Percentiles rank a stretch among this genome's conserved stretches.
These are phyloP conservation scores for Diabrotica balteata DNA, from an alignment of 2,888 invertebrate species.

Conservation along the genomic window DNA sequence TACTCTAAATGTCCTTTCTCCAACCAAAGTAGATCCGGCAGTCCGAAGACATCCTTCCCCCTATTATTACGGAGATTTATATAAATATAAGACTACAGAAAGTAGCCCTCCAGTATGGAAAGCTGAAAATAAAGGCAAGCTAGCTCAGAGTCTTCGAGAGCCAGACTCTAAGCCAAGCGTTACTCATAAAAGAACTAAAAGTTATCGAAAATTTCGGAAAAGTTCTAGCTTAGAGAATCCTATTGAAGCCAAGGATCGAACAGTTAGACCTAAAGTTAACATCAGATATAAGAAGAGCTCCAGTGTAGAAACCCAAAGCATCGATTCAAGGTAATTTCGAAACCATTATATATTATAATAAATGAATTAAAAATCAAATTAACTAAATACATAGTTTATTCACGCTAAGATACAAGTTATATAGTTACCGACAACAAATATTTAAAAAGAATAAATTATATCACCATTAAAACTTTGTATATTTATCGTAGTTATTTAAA, in stretches of 20 bases:
- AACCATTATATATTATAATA: no score
- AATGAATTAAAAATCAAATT: no score
- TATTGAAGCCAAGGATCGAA: conserved; percentile 44
- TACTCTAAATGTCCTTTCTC: conserved; percentile 61
- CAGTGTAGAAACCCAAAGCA: conserved; percentile 77
- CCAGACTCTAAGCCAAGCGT: conserved; percentile 39
- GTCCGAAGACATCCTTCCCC: conserved; percentile 77
- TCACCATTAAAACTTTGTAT: no score
- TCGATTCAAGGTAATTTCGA: conserved; percentile 59
- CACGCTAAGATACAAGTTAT: no score
- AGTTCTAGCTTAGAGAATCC: conserved; percentile 52
- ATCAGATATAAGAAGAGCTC: conserved; percentile 72
- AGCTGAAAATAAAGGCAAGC: conserved; percentile 28
- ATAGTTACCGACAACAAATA: no score
- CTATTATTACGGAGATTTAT: conserved; percentile 83
- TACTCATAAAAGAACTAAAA: conserved; percentile 34
- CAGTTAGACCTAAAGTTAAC: conserved; percentile 53
- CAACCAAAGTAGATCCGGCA: conserved; percentile 62
- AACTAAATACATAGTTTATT: no score
- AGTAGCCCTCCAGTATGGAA: conserved; percentile 31
- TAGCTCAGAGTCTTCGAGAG: conserved; percentile 39
- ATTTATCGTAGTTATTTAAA: no score
- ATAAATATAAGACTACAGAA: conserved; percentile 61
- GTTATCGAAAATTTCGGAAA: conserved; percentile 50
- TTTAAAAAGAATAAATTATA: no score